A percentile compares a stretch with the other conserved stretches of the same genome.
These are phyloP conservation scores for Zeuzera pyrina DNA, from an alignment of 2,888 invertebrate species.

Conservation along the genomic window DNA sequence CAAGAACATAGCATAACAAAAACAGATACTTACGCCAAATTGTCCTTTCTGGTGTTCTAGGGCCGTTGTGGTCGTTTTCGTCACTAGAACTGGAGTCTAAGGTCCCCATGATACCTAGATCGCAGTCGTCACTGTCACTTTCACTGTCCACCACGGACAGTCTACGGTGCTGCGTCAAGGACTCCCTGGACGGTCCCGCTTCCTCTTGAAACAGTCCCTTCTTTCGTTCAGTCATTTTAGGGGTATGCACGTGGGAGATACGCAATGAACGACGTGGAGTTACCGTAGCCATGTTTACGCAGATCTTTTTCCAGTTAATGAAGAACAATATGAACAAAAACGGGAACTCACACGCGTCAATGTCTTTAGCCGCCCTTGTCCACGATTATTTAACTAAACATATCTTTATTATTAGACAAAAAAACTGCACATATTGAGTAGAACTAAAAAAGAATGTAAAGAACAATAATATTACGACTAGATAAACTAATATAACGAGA, in stretches of 20 bases:
- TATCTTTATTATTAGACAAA: no score
- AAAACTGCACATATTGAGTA: no score
- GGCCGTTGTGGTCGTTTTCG: constrained; percentile 45
- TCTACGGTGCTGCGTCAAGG: constrained; percentile 50
- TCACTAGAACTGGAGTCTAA: constrained; percentile 65
- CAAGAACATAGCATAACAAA: background rate
- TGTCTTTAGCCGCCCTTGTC: no score
- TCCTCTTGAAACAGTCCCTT: constrained; percentile 73
- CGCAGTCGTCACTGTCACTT: constrained; percentile 66
- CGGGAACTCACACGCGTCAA: background rate
- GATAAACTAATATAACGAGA: background rate
- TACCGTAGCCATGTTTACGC: constrained; percentile 44
- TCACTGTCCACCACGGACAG: constrained; percentile 61
- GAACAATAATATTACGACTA: background rate
- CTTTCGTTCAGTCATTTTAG: constrained; percentile 75
- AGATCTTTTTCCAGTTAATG: no score
- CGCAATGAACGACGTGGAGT: constrained; percentile 57
- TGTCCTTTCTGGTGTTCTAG: constrained; percentile 46
- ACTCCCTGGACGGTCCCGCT: constrained; percentile 36
- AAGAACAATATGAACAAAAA: constrained; percentile 17
- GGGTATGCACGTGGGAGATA: constrained; percentile 59
- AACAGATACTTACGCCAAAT: constrained; percentile 47
- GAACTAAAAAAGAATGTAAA: no score
- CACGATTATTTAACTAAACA: no score
- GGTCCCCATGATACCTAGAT: constrained; percentile 73